Base-by-base conservation (phyloP, 2,797 vertebrate genomes). In the Jordanella pulchra region DNA sequence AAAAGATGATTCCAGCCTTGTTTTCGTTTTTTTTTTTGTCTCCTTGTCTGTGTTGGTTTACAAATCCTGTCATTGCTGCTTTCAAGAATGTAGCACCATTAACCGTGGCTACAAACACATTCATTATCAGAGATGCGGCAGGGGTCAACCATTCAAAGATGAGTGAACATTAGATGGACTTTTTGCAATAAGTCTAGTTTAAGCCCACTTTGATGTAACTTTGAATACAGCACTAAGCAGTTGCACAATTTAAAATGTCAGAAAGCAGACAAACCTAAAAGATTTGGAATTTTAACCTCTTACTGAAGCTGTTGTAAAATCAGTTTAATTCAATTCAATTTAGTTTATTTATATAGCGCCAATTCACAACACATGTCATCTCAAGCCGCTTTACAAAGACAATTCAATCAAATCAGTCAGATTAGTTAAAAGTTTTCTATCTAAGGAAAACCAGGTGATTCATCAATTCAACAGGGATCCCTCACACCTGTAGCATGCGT, bases 1-100 rank as follows among this genome's bases (percentile, higher is more conserved):
- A 87, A 84, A 73, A 76, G 82, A 80, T 1, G 45, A 74, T 82
- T 85, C 80, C 77, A 81, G 77, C 15, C 75, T 72, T 76, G 58
- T 42, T 80, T 82, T 85, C 78, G 79, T 82, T 71, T 42, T 80
- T 82, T 86, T 78, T 79, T 81, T 71, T 78, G 65, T 76, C 58
- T 79, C 69, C 65, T 44, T 75, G 78, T 82, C 84, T 63, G 32
- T 54, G 60, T 71, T 65, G 69, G 64, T 82, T 88, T 84, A 15
- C 51, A 81, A 76, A 73, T 67, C 51, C 25, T 80, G 35, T 65
- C 64, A 78, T 82, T 69, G 75, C 63, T 63, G 65, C 47, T 71
- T 78, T 23, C 28, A 75, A 84, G 82, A 79, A 73, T 50, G 39
- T n/a, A 67, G 53, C 58, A 25, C 70, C 61, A 42, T 70, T 42